Evolutionary conservation across 2,113 vertebrate genomes (phyloP), one percentile per base, ranked within the genome.

Genomic region (Misgurnus mizolepis): DNA sequence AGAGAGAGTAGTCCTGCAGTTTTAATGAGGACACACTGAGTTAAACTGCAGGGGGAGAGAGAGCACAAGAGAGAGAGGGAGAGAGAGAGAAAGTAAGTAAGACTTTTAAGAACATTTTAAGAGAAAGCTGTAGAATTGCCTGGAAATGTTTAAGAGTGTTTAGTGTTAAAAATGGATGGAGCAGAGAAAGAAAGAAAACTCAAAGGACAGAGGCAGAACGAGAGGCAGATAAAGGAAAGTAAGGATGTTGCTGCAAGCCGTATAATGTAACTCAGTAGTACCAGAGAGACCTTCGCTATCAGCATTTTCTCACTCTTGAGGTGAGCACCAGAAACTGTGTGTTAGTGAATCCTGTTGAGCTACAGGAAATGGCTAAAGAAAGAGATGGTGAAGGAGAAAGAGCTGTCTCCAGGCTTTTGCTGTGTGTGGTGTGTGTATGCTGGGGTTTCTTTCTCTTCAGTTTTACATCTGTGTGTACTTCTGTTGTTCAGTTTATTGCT

Each of bases 181-280:
- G 9, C 8, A 56, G 15, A 49, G n/a, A 76, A 66, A 41, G 49
- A 34, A 10, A 6, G 45, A 67, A 66, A 77, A 12, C 60, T 67
- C 62, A 55, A 77, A 47, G 40, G 61, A 69, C 41, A 45, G 76
- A 58, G 55, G 17, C 17, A 58, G 55, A 58, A 58, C 17, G 55
- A 58, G 55, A 77, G 55, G 7, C 6, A n/a, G 75, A 77, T 62
- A 75, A 75, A 75, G 64, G 73, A 50, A 64, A 77, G 75, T 66
- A 77, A 77, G 62, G 47, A 66, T 77, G 60, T 47, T 77, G 78
- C 82, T 84, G 50, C 41, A 66, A 76, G 83, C 79, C 62, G 76
- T 67, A 67, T 62, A 68, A 50, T 22, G 41, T 68, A 75, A 84
- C 27, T 66, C 70, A 7, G 67, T 55, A 66, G 75, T 27, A 77